Evolutionary conservation across 2,797 vertebrate genomes (phyloP), one percentile per base, ranked within the genome.

Genomic region (Lutjanus campechanus): DNA sequence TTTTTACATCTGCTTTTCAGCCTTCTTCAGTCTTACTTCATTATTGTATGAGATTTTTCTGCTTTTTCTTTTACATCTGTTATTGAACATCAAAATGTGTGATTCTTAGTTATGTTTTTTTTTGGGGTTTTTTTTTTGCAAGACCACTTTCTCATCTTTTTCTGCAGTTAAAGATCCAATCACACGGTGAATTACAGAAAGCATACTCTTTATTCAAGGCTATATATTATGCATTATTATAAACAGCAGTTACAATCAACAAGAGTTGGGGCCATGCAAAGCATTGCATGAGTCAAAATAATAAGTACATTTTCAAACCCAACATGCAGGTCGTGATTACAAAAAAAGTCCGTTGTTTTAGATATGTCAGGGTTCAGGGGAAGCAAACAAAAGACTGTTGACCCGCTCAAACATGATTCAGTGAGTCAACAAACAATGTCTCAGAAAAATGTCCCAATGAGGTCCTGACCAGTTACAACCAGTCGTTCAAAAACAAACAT

Each of bases 161-260:
- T 47, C 36, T 13, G 5, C 16, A 19, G 0, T 58, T 63, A 87
- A 79, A 79, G 60, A 89, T 56, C n/a, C 50, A 71, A 66, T 69
- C 60, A 87, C 75, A 88, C 73, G 51, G 51, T 69, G 49, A 61
- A 60, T 77, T 68, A 89, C 71, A 85, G 85, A 92, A 89, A 90
- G 73, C 60, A 79, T 72, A 41, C 17, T 92, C 75, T 96, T 96
- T 95, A 95, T 95, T 94, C 41, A 86, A 82, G 63, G 77, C 66
- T 86, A 72, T 90, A 92, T 91, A 90, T 93, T 90, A 90, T 73
- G 58, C 79, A 84, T 80, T 58, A 82, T 83, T 85, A 88, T 84
- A 89, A 92, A 91, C 85, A 90, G 83, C 80, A 89, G 66, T 88
- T 85, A 78, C 77, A 84, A 46, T 84, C 65, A 85, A 81, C 77